phyloP scores from a whole-genome alignment of 2,113 vertebrate genomes.

The Xyliphius kryptos region DNA sequence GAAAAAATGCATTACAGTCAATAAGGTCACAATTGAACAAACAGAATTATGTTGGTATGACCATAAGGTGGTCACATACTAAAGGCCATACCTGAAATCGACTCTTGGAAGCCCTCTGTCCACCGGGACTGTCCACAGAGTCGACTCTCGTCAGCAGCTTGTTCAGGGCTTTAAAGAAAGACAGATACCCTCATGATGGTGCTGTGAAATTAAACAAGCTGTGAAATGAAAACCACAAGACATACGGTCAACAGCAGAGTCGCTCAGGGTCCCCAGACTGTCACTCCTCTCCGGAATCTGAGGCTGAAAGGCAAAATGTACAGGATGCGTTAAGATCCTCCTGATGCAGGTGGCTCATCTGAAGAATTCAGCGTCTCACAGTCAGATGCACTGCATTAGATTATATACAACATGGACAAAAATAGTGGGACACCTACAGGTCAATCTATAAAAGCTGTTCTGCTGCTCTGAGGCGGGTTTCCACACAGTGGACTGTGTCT shows the following conservation, averaged over 20 bases:
- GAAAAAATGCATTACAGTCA: too few species aligned
- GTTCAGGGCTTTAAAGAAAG: slow-evolving; percentile 38
- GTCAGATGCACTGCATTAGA: too few species aligned
- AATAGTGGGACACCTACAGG: too few species aligned
- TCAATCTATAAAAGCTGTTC: too few species aligned
- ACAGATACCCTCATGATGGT: not conserved
- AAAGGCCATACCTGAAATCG: slow-evolving; percentile 56
- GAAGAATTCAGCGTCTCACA: too few species aligned
- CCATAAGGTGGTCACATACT: not conserved
- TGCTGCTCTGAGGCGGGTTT: too few species aligned
- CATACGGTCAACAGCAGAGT: slow-evolving; percentile 66
- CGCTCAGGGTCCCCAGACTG: slow-evolving; percentile 66
- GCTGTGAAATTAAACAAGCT: too few species aligned
- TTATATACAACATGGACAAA: too few species aligned
- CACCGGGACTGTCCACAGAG: slow-evolving; percentile 24
- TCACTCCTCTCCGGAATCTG: slow-evolving; percentile 71
- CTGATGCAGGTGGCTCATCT: too few species aligned
- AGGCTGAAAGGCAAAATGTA: slow-evolving; percentile 49
- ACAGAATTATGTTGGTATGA: too few species aligned
- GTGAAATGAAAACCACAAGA: not conserved
- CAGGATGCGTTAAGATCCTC: not conserved
- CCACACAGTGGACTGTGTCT: too few species aligned
- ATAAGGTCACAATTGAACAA: too few species aligned
- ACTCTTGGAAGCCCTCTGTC: slow-evolving; percentile 41
- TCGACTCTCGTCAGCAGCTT: slow-evolving; percentile 35